Evolutionary conservation across 2,888 invertebrate species (phyloP).

Genomic region (Coenonympha glycerion): DNA sequence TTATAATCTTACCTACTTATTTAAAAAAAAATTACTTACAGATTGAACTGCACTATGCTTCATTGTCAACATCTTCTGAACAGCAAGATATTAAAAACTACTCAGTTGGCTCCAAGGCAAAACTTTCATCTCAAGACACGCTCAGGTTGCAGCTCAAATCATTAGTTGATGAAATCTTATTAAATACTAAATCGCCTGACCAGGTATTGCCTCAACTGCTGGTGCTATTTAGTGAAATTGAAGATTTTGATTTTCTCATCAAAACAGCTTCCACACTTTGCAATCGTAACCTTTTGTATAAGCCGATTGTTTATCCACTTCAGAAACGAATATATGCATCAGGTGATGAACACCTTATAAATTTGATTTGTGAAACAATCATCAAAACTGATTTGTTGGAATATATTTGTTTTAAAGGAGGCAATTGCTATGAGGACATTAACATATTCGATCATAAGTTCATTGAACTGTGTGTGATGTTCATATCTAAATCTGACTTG

Average conservation of each 20-base stretch:
- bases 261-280: conserved; percentile 45
- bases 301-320: conserved; percentile 50
- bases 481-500: conserved; percentile 59
- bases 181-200: conserved; percentile 25
- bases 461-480: conserved; percentile 53
- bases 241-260: conserved; percentile 47
- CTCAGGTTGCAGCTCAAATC: conserved; percentile 46
- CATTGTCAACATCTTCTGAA: conserved; percentile 27
- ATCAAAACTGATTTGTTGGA: conserved; percentile 64
- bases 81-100: conserved; percentile 10
- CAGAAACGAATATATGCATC: conserved; percentile 49
- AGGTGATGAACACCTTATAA: conserved; percentile 37
- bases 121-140: conserved; percentile 47
- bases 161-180: conserved; percentile 33
- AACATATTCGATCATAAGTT: conserved; percentile 51
- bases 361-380: conserved; percentile 46
- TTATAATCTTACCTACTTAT: too few species aligned
- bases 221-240: conserved; percentile 50
- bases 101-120: conserved; percentile 27
- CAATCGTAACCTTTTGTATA: conserved; percentile 46
- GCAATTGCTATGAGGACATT: conserved; percentile 45
- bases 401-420: conserved; percentile 58
- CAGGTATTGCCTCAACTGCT: conserved; percentile 44
- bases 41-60: conserved; percentile 38
- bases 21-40: conserved; percentile 28